Evolutionary conservation across 2,888 invertebrate species (phyloP).

Genomic region (Bibio marci): DNA sequence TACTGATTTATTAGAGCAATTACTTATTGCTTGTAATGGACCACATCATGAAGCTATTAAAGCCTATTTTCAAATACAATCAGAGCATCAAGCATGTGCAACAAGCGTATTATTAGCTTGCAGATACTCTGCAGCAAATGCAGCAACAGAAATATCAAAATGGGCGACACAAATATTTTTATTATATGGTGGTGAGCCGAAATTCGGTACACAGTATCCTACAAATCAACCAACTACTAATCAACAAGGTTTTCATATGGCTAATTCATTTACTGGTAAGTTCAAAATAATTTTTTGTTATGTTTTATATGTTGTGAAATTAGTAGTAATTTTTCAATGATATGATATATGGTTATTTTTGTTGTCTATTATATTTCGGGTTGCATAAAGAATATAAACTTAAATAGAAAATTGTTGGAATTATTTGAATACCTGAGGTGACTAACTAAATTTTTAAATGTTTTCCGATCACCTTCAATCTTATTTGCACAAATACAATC

Average conservation of each 20-base stretch:
- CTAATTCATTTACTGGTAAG: conserved; percentile 2
- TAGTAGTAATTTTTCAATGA: too few relatives aligned
- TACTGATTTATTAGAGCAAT: conserved; percentile 68
- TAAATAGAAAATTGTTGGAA: too few relatives aligned
- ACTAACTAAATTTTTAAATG: too few relatives aligned
- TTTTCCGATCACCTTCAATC: neutral
- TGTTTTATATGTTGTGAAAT: too few relatives aligned
- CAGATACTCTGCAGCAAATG: conserved; percentile 36
- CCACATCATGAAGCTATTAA: conserved; percentile 73
- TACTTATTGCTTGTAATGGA: conserved; percentile 67
- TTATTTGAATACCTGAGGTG: too few relatives aligned
- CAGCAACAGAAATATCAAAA: conserved; percentile 55
- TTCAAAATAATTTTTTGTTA: too few relatives aligned
- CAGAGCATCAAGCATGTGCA: conserved; percentile 76
- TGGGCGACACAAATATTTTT: conserved; percentile 88
- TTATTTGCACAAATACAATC: too few relatives aligned
- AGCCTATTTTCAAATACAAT: conserved; percentile 69
- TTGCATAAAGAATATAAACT: too few relatives aligned
- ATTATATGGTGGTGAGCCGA: conserved; percentile 70
- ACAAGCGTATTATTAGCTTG: conserved; percentile 77
- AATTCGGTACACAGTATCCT: conserved; percentile 13
- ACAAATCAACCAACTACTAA: conserved; percentile 2
- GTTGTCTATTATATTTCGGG: too few relatives aligned
- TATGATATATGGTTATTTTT: too few relatives aligned
- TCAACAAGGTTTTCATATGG: conserved; percentile 9